Evolutionary conservation across 92 coral and sea anemone species (phyloP), one percentile per base, ranked within the genome.

Genomic region (Zoanthus sansibaricus): DNA sequence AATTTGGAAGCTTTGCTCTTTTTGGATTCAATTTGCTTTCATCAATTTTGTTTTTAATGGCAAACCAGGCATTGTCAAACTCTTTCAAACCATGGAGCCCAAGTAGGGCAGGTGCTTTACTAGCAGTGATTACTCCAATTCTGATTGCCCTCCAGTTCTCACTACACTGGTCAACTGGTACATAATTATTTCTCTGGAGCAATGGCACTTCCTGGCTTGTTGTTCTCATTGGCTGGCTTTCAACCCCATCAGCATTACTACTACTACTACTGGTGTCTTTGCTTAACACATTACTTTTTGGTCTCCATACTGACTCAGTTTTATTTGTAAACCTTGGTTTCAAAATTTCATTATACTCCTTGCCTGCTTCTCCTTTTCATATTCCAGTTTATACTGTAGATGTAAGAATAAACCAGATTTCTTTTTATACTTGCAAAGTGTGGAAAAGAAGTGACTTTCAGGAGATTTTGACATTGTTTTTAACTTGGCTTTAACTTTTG

Each of bases 51-150:
- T 86, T 59, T 74, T 86, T 75, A 12, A 86, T 79, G 9, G 94
- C 94, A 88, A 91, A 87, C 91, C 91, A 88, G 0, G 89, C 79
- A 73, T 62, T 87, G 61, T 91, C 94, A 88, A 84, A 79, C 8
- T 72, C 21, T 16, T 72, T 72, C 18, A 14, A 7, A 7, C 89
- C 91, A 78, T 79, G 71, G 52, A 91, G 88, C 21, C 89, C 89
- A 61, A 91, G 94, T 52, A 91, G 54, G 44, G 89, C 80, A 10
- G 91, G 91, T 17, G 66, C 79, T 85, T 91, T 91, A 66, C 91
- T 91, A 12, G 92, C 89, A 73, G 92, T 86, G 25, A 88, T 88
- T 11, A 88, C 78, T 16, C 94, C 92, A 51, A 82, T 42, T 66
- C 89, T 84, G 20, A 89, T 54, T 76, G 77, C 83, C 25, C 76